phyloP scores from a whole-genome alignment of 2,888 invertebrate species.

The Pyralis farinalis region DNA sequence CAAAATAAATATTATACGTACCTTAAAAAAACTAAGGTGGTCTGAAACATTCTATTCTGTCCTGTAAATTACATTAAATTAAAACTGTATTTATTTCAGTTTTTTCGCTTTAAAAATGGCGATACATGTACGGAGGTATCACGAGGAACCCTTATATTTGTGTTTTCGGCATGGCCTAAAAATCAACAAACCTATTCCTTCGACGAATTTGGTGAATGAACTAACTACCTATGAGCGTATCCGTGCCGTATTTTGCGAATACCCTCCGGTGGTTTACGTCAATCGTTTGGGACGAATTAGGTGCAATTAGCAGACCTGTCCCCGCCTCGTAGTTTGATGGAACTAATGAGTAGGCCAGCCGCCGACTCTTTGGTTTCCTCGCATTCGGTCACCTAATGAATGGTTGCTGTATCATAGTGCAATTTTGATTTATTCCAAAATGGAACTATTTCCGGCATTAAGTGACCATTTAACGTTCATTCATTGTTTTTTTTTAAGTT shows the following conservation, averaged over 20 bases:
- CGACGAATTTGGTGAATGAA: slow-evolving; percentile 15
- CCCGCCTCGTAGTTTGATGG: slow-evolving; percentile 43
- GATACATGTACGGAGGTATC: too few species aligned
- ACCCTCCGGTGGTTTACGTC: slow-evolving; percentile 7
- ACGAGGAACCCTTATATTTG: too few species aligned
- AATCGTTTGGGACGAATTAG: slow-evolving; percentile 32
- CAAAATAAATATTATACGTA: too few species aligned
- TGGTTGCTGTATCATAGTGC: slow-evolving; percentile 45
- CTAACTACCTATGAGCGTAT: slow-evolving; percentile 1
- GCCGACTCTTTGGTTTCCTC: slow-evolving; percentile 40
- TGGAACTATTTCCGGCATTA: slow-evolving; percentile 68
- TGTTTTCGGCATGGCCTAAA: too few species aligned
- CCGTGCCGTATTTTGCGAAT: slow-evolving; percentile 11
- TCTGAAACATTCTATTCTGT: too few species aligned
- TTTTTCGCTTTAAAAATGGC: too few species aligned
- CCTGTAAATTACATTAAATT: too few species aligned
- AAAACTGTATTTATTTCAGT: too few species aligned
- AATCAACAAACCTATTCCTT: background rate
- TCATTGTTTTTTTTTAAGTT: slow-evolving; percentile 30
- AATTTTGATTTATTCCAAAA: slow-evolving; percentile 76
- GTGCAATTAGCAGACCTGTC: slow-evolving; percentile 38
- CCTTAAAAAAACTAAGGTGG: too few species aligned
- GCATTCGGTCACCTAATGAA: slow-evolving; percentile 43
- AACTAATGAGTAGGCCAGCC: slow-evolving; percentile 48
- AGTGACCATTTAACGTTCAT: slow-evolving; percentile 53